Conservation (phyloP, 2,113 vertebrate genomes). For the Pedionomus torquatus region DNA sequence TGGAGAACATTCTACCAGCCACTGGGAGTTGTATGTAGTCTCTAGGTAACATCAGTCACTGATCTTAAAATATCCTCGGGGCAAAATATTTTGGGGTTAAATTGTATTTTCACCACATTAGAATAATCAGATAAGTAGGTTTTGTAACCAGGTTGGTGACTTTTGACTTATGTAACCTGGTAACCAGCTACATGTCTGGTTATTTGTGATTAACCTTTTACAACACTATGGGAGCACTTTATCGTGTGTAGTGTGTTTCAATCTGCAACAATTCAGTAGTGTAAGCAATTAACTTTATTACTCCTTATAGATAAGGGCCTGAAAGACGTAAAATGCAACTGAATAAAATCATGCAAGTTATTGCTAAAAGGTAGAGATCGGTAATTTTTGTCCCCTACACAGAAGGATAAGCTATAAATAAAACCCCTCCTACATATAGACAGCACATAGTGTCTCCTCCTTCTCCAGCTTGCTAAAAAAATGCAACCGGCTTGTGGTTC, state of each 20-base stretch:
- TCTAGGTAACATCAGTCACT: not conserved
- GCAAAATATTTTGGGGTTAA: not conserved
- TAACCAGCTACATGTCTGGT: not conserved
- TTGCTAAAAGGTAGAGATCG: not conserved
- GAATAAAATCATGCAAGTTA: not conserved
- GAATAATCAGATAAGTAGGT: not conserved
- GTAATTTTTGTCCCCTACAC: not conserved
- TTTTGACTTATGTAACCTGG: not conserved
- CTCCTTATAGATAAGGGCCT: not conserved
- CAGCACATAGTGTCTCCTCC: not conserved
- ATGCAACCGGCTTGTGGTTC: not conserved
- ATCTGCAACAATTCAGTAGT: not conserved
- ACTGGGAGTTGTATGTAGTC: not conserved
- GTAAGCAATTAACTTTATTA: not conserved
- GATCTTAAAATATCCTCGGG: not conserved
- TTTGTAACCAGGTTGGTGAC: not conserved
- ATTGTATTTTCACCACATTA: conserved; percentile 16
- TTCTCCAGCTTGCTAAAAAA: not conserved
- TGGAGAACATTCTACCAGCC: not conserved
- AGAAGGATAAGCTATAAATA: not conserved
- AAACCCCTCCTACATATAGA: not conserved
- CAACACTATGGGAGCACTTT: not conserved
- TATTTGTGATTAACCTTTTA: not conserved
- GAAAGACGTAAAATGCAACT: not conserved
- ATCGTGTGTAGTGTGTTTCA: not conserved